These are phyloP conservation scores for Archilochus colubris DNA, from an alignment of 2,113 vertebrate genomes.

Conservation along the genomic window DNA sequence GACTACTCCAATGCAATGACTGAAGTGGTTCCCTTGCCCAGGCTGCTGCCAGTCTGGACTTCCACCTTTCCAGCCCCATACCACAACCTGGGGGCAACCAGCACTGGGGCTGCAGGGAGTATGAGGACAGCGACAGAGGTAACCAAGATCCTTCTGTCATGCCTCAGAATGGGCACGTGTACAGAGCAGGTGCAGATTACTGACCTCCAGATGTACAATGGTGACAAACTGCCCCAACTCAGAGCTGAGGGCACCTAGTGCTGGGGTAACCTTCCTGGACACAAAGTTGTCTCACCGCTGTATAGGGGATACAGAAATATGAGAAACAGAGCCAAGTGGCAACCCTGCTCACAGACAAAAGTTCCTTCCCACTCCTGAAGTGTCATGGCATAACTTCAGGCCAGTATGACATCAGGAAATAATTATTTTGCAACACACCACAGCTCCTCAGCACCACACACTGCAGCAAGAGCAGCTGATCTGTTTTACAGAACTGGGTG, in stretches of 20 bases:
- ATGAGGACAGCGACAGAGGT: neutral
- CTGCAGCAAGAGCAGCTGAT: neutral
- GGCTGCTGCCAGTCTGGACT: neutral
- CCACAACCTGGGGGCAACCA: neutral
- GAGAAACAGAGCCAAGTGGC: neutral
- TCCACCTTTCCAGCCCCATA: neutral
- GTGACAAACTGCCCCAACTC: neutral
- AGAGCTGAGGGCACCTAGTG: neutral
- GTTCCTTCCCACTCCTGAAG: neutral
- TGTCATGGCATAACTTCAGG: neutral
- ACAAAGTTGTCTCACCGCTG: neutral
- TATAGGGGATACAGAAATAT: neutral
- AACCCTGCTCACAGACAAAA: neutral
- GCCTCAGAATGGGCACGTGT: neutral
- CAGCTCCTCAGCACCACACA: neutral
- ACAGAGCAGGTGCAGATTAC: neutral
- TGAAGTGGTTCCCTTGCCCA: neutral
- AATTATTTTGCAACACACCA: neutral
- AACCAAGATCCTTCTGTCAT: neutral
- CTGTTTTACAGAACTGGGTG: neutral
- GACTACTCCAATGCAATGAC: neutral
- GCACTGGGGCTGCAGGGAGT: neutral
- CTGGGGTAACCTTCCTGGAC: neutral
- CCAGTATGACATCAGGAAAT: neutral
- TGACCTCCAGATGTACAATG: neutral